Evolutionary conservation across 2,888 invertebrate species (phyloP).

Genomic region (Arrhopalites spinosus): DNA sequence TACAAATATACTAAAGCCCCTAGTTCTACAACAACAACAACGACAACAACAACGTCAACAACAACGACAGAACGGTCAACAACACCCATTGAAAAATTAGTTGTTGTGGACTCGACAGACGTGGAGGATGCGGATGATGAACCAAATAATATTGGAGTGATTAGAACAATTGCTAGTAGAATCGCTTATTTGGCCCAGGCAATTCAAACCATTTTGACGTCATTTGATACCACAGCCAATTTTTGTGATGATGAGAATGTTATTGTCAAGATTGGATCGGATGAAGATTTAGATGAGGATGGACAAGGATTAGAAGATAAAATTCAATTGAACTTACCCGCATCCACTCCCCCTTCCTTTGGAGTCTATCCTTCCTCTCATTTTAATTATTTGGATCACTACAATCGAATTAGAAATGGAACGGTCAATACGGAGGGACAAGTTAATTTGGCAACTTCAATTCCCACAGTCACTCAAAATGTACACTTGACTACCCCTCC

Average conservation of each 20-base stretch:
- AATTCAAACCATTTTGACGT: slow-evolving; percentile 12
- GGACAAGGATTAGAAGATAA: too few species aligned
- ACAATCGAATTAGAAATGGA: too few species aligned
- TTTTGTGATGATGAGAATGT: not conserved
- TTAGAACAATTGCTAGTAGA: slow-evolving; percentile 11
- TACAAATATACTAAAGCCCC: not conserved
- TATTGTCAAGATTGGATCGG: not conserved
- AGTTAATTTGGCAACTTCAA: too few species aligned
- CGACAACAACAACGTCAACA: slow-evolving; percentile 9
- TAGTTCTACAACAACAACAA: slow-evolving; percentile 9
- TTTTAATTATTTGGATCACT: too few species aligned
- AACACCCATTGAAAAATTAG: slow-evolving; percentile 15
- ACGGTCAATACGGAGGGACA: too few species aligned
- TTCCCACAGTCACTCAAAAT: too few species aligned
- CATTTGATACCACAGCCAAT: not conserved
- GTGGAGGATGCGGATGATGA: too few species aligned
- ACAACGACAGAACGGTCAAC: slow-evolving; percentile 25
- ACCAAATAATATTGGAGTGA: slow-evolving; percentile 8
- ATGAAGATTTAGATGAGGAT: not conserved
- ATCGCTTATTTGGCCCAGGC: slow-evolving; percentile 25
- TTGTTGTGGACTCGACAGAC: too few species aligned
- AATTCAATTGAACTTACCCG: too few species aligned
- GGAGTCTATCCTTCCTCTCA: too few species aligned
- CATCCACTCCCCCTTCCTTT: too few species aligned
- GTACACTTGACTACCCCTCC: too few species aligned